Conservation (phyloP, 2,888 invertebrate species). For the Oxycera nigricornis region DNA sequence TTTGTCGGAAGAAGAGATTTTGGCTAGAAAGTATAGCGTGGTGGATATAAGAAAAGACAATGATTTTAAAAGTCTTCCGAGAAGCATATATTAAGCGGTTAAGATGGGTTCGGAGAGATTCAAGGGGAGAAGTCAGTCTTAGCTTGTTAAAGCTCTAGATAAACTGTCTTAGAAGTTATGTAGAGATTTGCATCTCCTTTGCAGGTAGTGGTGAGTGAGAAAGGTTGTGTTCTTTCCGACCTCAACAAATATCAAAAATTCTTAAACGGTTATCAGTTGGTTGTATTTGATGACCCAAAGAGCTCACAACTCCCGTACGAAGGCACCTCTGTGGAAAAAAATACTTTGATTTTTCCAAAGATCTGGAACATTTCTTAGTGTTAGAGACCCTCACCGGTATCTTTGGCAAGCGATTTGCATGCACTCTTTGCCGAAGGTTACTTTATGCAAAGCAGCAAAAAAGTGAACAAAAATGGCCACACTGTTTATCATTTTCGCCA, state of each 20-base stretch:
- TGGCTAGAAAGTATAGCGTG: too few relatives aligned
- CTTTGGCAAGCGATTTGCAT: not conserved
- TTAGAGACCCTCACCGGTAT: not conserved
- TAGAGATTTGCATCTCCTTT: conserved; percentile 10
- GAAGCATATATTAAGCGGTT: conserved; percentile 21
- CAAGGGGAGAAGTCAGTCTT: not conserved
- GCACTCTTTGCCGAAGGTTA: not conserved
- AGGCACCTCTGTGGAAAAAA: not conserved
- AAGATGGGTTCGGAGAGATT: too few relatives aligned
- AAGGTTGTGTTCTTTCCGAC: too few relatives aligned
- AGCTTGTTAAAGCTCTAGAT: not conserved
- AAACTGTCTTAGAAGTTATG: too few relatives aligned
- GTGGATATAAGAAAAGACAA: too few relatives aligned
- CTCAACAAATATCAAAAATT: conserved; percentile 37
- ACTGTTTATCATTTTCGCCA: not conserved
- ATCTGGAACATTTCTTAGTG: not conserved
- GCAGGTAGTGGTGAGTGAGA: not conserved
- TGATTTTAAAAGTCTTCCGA: conserved; percentile 11
- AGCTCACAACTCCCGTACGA: not conserved
- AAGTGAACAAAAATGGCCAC: not conserved
- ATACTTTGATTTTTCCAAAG: not conserved
- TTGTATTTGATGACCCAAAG: conserved; percentile 21
- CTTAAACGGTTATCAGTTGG: too few relatives aligned
- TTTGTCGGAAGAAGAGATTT: not conserved
- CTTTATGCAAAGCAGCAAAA: not conserved